Evolutionary conservation across 1,140 invertebrate species (phyloP), one percentile per base, ranked within the genome.

Genomic region (Leguminivora glycinivorella): DNA sequence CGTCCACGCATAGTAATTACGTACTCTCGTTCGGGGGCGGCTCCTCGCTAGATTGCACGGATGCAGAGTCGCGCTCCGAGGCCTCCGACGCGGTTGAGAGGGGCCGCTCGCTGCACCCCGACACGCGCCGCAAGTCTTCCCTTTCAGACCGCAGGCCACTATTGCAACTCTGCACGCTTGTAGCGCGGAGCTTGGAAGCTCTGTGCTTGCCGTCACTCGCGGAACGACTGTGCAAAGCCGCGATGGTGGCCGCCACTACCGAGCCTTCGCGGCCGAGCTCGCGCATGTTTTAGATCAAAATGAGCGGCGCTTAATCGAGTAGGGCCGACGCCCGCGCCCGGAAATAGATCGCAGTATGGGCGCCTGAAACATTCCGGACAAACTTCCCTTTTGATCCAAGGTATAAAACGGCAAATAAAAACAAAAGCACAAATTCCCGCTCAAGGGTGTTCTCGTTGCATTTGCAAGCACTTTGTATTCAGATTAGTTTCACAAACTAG

Each of bases 241-340:
- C 90, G 79, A 92, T 91, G 73, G 90, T 92, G 80, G 90, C 88
- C 71, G 90, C 88, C 67, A 92, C 90, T 77, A 92, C 80, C 85
- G 90, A 90, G 79, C 90, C 90, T 77, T 87, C 92, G 83, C 92
- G 88, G 83, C 87, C 82, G 82, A 82, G 81, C 80, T 90, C 88
- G 72, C 88, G 89, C 89, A 92, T 89, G 85, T 86, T 89, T 83
- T 86, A 79, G 74, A 83, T 82, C 78, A 83, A 84, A 90, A 88
- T 90, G 88, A 91, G 77, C 85, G 78, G 71, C 83, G 84, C 81
- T 79, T 83, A 84, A 76, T 78, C 80, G 82, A 85, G 83, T 82
- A 90, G 80, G 78, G 80, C 81, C 77, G 82, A 81, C 87, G 83
- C 80, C 75, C 82, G 85, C 76, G 83, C 80, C 80, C 89, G 82